phyloP scores from a whole-genome alignment of 2,888 invertebrate species.

The Galerucella pusilla region DNA sequence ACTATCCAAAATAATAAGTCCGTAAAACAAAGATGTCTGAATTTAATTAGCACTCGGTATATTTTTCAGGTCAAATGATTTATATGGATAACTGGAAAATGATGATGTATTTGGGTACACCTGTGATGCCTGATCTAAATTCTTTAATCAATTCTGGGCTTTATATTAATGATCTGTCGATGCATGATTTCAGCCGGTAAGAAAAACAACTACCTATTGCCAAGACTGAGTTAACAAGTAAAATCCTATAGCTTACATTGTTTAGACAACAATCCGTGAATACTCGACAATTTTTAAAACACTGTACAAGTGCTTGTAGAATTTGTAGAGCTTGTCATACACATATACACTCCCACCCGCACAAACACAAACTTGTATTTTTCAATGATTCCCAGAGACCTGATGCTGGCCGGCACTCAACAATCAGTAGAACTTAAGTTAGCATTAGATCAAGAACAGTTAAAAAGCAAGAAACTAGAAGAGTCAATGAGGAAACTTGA shows the following conservation, averaged over 20 bases:
- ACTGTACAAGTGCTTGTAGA: too few relatives aligned
- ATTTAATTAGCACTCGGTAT: background rate
- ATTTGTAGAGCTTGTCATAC: too few relatives aligned
- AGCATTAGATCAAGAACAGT: slow-evolving; percentile 95
- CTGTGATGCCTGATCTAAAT: slow-evolving; percentile 95
- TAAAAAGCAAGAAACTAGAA: slow-evolving; percentile 95
- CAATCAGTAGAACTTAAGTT: slow-evolving; percentile 96
- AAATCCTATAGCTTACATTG: background rate
- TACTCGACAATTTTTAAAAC: too few relatives aligned
- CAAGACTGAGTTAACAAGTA: too few relatives aligned
- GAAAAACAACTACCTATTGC: slow-evolving; percentile 4
- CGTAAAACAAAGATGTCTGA: too few relatives aligned
- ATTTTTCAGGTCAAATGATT: slow-evolving; percentile 92
- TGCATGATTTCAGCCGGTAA: slow-evolving; percentile 98
- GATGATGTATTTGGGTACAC: slow-evolving; percentile 97
- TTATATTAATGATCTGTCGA: slow-evolving; percentile 98
- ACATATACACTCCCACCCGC: too few relatives aligned
- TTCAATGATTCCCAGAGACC: slow-evolving; percentile 71
- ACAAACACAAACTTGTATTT: too few relatives aligned
- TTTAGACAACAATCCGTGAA: too few relatives aligned
- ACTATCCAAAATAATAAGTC: slow-evolving; percentile 36
- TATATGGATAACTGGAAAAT: slow-evolving; percentile 98
- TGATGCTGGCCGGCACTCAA: slow-evolving; percentile 96
- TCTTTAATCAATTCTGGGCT: slow-evolving; percentile 92
- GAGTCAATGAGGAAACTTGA: slow-evolving; percentile 97